Evolutionary conservation across 2,888 invertebrate species (phyloP).

Genomic region (Caenorhabditis sinica): DNA sequence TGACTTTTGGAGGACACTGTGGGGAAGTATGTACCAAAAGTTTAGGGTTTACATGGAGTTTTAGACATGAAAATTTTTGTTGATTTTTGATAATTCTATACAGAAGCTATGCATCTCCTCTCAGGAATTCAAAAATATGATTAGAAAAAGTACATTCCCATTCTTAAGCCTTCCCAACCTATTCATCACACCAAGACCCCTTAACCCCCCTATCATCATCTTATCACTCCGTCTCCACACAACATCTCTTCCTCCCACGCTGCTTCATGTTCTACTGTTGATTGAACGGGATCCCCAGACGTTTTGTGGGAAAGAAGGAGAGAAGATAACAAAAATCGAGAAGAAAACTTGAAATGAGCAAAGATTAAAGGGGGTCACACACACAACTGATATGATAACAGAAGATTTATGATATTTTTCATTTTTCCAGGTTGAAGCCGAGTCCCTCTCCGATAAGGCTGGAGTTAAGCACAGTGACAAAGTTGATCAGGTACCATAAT

Average conservation of each 20-base stretch:
- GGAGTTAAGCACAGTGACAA: constrained; percentile 73
- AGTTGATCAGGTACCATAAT: constrained; percentile 60
- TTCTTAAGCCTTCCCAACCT: too few species aligned
- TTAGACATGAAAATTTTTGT: too few species aligned
- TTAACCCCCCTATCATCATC: constrained; percentile 8
- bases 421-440: constrained; percentile 73
- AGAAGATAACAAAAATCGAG: constrained; percentile 15
- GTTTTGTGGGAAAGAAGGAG: not conserved
- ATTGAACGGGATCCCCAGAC: constrained; percentile 29
- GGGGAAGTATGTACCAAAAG: not conserved
- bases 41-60: too few species aligned
- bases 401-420: not conserved
- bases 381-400: not conserved
- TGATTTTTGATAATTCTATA: too few species aligned
- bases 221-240: constrained; percentile 10
- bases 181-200: not conserved
- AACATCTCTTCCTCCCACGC: constrained; percentile 42
- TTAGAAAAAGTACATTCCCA: not conserved
- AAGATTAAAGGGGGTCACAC: constrained; percentile 18
- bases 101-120: too few species aligned
- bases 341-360: constrained; percentile 21
- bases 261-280: constrained; percentile 24
- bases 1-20: not conserved
- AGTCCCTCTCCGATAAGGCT: constrained; percentile 79
- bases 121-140: too few species aligned